Evolutionary conservation across 1,140 invertebrate genomes (phyloP).

Genomic region (Cardiocondyla obscurior): DNA sequence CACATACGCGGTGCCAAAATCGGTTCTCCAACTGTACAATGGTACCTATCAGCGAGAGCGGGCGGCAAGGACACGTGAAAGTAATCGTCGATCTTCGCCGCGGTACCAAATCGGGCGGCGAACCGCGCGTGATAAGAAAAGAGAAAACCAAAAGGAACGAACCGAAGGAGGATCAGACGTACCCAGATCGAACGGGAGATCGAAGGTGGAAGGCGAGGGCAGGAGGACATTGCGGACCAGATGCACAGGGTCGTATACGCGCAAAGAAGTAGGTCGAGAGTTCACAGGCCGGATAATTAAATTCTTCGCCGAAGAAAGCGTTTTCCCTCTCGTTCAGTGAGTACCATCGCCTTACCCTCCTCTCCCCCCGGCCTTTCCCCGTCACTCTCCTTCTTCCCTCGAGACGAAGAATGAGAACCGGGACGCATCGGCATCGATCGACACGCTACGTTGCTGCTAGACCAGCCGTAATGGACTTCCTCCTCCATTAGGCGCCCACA

Average conservation of each 20-base stretch:
- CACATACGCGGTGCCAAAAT: neutral
- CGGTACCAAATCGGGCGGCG: neutral
- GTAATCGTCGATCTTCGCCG: constrained; percentile 23
- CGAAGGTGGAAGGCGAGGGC: constrained; percentile 11
- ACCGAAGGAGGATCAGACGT: neutral
- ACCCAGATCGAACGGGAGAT: neutral
- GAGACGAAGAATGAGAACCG: constrained; percentile 15
- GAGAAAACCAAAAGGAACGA: constrained; percentile 15
- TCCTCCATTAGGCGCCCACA: constrained; percentile 6
- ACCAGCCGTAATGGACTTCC: constrained; percentile 10
- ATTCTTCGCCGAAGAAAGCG: constrained; percentile 77
- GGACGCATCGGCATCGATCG: constrained; percentile 27
- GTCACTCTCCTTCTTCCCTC: neutral
- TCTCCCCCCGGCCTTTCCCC: neutral
- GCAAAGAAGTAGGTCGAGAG: constrained; percentile 76
- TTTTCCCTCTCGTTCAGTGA: constrained; percentile 75
- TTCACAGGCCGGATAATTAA: constrained; percentile 77
- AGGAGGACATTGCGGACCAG: constrained; percentile 31
- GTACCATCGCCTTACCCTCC: constrained; percentile 29
- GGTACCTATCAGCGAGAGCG: neutral
- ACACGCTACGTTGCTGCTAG: constrained; percentile 11
- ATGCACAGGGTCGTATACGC: constrained; percentile 54
- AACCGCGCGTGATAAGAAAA: neutral
- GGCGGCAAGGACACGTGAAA: constrained; percentile 58
- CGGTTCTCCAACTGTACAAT: neutral